Evolutionary conservation across 2,113 vertebrate genomes (phyloP), one percentile per base, ranked within the genome.

Genomic region (Channa argus): DNA sequence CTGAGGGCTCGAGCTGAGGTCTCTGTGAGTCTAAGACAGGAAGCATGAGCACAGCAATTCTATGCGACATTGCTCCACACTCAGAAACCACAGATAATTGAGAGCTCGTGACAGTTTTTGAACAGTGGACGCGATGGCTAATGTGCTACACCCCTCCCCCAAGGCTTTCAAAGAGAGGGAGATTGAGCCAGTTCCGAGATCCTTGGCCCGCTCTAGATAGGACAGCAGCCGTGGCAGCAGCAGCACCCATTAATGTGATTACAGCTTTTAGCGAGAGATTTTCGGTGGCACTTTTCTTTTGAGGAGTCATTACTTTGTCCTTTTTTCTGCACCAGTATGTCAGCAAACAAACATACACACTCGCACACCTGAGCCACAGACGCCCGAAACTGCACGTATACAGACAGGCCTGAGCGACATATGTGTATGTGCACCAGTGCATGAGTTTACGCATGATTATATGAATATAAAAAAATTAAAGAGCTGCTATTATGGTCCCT

Each of bases 211-310:
- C 76, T 24, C 81, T 82, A 78, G 79, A 89, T 84, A 80, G 74
- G 55, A 53, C 51, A 56, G 53, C 71, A 77, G 60, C 79, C 70
- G 75, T 49, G 62, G 85, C 82, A 56, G 14, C 56, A 56, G 64
- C 75, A 67, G 67, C 79, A 76, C 10, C 78, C 86, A 79, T 89
- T 91, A 90, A 91, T 92, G 85, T 84, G 85, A 92, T 92, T 92
- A 92, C 53, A 79, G 88, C 84, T 85, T 91, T 92, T 91, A 91
- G 90, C 66, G 33, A 47, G 76, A 88, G 83, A 85, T 92, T 89
- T 89, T 86, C 77, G 63, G 68, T 74, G 80, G 76, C 83, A 79
- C 66, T 79, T 86, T 88, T 89, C 76, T 69, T 91, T 78, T 71
- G 71, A 86, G 74, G 73, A 52, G 24, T 91, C 68, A 80, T 88